Evolutionary conservation across 2,888 invertebrate species (phyloP), one percentile per base, ranked within the genome.

Genomic region (Clanis bilineata): DNA sequence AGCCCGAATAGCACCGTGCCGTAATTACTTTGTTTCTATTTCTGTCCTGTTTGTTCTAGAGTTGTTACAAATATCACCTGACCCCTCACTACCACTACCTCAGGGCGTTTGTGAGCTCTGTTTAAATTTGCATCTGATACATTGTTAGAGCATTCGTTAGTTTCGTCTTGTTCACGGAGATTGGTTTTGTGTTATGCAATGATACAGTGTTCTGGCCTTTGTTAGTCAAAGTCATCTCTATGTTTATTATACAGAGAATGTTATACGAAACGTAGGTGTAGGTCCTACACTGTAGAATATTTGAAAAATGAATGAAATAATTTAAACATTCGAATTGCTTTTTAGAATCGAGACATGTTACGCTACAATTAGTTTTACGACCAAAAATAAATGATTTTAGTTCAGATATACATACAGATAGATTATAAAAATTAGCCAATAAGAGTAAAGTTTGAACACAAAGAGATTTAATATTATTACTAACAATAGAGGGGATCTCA

Each of bases 81-180:
- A 51, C 18, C 51, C 51, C 51, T 18, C 18, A 18, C 15, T 18
- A 32, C 9, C 18, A 10, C 10, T 18, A 32, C 28, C 10, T 18
- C 7, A 4, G 18, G 9, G 9, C 3, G 18, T 15, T 18, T 10
- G 0, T 10, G 18, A 10, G 28, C 18, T 18, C 51, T 32, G 18
- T 32, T 15, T 51, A 51, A 28, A 32, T 51, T 32, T 32, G 32
- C 25, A 51, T 28, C 15, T 7, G 25, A 9, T 62, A 60, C 60
- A 56, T 61, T 63, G 65, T 64, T 65, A 60, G 62, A 25, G 64
- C 59, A 65, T 67, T 65, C 61, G 65, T 71, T 69, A 62, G 61
- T 64, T 65, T 28, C 28, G 51, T 21, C 18, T 25, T n/a, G 51
- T 51, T 51, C 32, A 12, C 41, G 51, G 18, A 51, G 18, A 51